These are phyloP conservation scores for Hecatera dysodea DNA, from an alignment of 2,888 invertebrate genomes.

Conservation along the genomic window DNA sequence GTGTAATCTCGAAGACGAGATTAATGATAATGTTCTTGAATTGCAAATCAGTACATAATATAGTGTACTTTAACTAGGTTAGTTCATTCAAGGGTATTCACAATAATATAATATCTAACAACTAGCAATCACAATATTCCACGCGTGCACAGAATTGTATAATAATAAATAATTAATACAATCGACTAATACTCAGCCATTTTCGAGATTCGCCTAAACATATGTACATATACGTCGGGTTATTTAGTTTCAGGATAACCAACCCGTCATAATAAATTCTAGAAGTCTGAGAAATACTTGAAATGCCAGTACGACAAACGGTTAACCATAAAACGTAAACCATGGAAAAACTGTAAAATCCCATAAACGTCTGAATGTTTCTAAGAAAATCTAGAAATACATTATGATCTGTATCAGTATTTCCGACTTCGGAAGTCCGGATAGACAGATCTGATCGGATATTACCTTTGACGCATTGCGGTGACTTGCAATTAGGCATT, in stretches of 20 bases:
- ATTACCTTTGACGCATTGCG: slow-evolving; percentile 41
- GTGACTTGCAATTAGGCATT: slow-evolving; percentile 47
- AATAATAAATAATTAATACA: slow-evolving; percentile 27
- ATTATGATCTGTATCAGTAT: slow-evolving; percentile 20
- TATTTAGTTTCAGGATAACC: slow-evolving; percentile 9
- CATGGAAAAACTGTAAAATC: slow-evolving; percentile 42
- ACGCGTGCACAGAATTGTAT: slow-evolving; percentile 33
- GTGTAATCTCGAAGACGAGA: slow-evolving; percentile 17
- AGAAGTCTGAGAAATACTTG: slow-evolving; percentile 19
- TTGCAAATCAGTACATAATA: slow-evolving; percentile 24
- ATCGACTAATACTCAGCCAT: slow-evolving; percentile 17
- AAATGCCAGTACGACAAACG: slow-evolving; percentile 29
- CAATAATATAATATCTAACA: slow-evolving; percentile 15
- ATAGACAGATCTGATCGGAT: slow-evolving; percentile 30
- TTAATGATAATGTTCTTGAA: slow-evolving; percentile 17
- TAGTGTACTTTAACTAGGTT: slow-evolving; percentile 34
- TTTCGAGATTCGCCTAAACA: slow-evolving; percentile 13
- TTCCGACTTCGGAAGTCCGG: slow-evolving; percentile 45
- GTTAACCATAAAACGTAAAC: slow-evolving; percentile 23
- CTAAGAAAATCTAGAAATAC: slow-evolving; percentile 38
- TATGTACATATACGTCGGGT: slow-evolving; percentile 14
- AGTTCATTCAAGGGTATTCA: slow-evolving; percentile 41
- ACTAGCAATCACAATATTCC: slow-evolving; percentile 17
- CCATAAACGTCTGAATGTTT: slow-evolving; percentile 51
- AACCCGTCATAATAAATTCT: slow-evolving; percentile 8